Percentiles rank a stretch among this genome's conserved stretches.
Evolutionary conservation across 2,888 invertebrate species (phyloP).

Genomic region (Aphelenchoides bicaudatus): DNA sequence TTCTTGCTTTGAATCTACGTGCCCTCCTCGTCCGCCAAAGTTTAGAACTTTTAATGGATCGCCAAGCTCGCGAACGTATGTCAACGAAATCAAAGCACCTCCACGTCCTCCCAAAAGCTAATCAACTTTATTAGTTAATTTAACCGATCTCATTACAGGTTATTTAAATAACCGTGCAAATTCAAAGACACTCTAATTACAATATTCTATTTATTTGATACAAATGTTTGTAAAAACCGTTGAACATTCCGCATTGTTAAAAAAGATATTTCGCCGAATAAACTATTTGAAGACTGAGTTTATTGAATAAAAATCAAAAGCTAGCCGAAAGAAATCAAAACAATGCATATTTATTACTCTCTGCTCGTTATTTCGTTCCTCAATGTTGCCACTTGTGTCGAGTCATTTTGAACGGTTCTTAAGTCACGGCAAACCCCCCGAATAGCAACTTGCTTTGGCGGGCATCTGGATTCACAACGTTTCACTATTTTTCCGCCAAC

Average conservation of each 20-base stretch:
- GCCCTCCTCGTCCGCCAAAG: not conserved
- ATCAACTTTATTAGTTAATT: not conserved
- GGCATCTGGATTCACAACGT: constrained; percentile 56
- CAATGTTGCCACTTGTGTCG: too few species aligned
- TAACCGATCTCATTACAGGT: not conserved
- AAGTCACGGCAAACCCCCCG: constrained; percentile 54
- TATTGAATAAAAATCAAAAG: constrained; percentile 1
- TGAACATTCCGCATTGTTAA: too few species aligned
- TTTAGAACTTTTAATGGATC: not conserved
- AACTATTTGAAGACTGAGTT: too few species aligned
- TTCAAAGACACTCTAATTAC: not conserved
- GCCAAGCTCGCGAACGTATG: not conserved
- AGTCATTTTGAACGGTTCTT: too few species aligned
- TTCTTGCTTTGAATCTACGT: not conserved
- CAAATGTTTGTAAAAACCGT: too few species aligned
- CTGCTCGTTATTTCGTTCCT: too few species aligned
- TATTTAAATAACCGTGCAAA: not conserved
- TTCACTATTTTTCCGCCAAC: constrained; percentile 55
- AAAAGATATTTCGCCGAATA: too few species aligned
- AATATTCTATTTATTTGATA: not conserved
- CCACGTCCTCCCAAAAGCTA: not conserved
- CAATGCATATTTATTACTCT: too few species aligned
- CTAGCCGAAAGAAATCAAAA: not conserved
- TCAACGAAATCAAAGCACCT: not conserved
- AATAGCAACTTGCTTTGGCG: constrained; percentile 52